A percentile compares a stretch with the other conserved stretches of the same genome.
Conservation (phyloP, 2,888 invertebrate genomes). For the Drosophila siamana region DNA sequence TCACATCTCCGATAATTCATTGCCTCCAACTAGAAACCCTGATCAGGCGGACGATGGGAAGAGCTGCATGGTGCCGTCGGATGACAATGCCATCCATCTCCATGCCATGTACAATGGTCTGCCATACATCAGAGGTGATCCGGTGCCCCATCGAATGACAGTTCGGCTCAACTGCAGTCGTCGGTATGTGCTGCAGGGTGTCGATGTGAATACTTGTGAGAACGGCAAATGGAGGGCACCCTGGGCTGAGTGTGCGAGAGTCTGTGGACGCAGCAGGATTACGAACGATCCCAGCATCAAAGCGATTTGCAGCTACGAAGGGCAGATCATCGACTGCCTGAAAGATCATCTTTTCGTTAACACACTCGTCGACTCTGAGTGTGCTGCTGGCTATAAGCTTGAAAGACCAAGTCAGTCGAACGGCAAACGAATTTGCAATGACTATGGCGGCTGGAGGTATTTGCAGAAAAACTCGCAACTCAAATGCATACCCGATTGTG, state of each 20-base stretch:
- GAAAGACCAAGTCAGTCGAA: fast-evolving
- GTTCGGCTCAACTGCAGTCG: slow-evolving; percentile 24
- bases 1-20: background rate
- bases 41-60: background rate
- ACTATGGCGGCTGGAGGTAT: slow-evolving; percentile 61
- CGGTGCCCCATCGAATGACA: slow-evolving; percentile 18
- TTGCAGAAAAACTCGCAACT: background rate
- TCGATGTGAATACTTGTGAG: slow-evolving; percentile 29
- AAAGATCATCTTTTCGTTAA: background rate
- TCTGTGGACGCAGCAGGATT: slow-evolving; percentile 14
- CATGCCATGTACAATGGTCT: slow-evolving; percentile 11
- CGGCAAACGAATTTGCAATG: slow-evolving; percentile 41
- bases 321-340: slow-evolving; percentile 13
- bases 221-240: slow-evolving; percentile 36
- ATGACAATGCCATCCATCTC: slow-evolving; percentile 2
- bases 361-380: background rate
- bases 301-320: slow-evolving; percentile 4
- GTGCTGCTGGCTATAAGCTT: slow-evolving; percentile 35
- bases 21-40: background rate
- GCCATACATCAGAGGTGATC: background rate
- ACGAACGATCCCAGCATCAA: slow-evolving; percentile 1
- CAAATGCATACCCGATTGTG: slow-evolving; percentile 76
- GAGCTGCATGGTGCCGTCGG: slow-evolving; percentile 14
- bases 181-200: background rate
- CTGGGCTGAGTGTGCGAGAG: slow-evolving; percentile 22